Conservation (phyloP, 2,113 vertebrate species). For the Perca schrenkii region DNA sequence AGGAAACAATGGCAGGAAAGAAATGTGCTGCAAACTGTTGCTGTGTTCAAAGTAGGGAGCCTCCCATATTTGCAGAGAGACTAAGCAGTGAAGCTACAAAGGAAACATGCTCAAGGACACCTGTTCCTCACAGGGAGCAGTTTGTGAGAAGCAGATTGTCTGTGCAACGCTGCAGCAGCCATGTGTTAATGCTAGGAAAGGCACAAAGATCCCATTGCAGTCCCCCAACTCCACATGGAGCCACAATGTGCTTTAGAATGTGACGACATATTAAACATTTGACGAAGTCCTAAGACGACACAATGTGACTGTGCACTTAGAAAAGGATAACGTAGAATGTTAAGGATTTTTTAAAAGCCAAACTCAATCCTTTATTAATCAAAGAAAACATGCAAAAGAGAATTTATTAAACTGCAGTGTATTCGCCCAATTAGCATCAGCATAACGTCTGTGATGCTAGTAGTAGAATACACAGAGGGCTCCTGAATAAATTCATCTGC, state of each 20-base stretch:
- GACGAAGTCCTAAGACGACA: slow-evolving; percentile 46
- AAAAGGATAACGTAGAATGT: slow-evolving; percentile 8
- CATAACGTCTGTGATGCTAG: slow-evolving; percentile 44
- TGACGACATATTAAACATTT: slow-evolving; percentile 33
- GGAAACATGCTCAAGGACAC: slow-evolving; percentile 76
- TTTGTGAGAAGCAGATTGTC: slow-evolving; percentile 50
- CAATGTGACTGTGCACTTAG: slow-evolving; percentile 21
- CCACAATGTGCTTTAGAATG: slow-evolving; percentile 7
- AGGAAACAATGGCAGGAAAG: neutral
- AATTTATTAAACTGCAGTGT: slow-evolving; percentile 59
- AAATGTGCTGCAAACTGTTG: slow-evolving; percentile 46
- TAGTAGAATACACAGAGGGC: slow-evolving; percentile 53
- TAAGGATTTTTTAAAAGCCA: slow-evolving; percentile 41
- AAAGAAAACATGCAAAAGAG: slow-evolving; percentile 67
- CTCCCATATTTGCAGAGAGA: slow-evolving; percentile 56
- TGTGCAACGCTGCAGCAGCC: slow-evolving; percentile 40
- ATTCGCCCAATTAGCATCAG: slow-evolving; percentile 66
- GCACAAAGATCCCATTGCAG: neutral
- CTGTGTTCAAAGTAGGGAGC: slow-evolving; percentile 37
- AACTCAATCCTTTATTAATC: slow-evolving; percentile 69
- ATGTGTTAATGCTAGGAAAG: slow-evolving; percentile 40
- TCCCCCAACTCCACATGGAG: neutral
- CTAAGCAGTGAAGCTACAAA: slow-evolving; percentile 47
- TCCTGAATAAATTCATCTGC: slow-evolving; percentile 51
- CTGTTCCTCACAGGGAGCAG: slow-evolving; percentile 56